Percentiles rank a stretch among this genome's conserved stretches.
phyloP scores from a whole-genome alignment of 2,888 invertebrate genomes.

The Pollenia amentaria region DNA sequence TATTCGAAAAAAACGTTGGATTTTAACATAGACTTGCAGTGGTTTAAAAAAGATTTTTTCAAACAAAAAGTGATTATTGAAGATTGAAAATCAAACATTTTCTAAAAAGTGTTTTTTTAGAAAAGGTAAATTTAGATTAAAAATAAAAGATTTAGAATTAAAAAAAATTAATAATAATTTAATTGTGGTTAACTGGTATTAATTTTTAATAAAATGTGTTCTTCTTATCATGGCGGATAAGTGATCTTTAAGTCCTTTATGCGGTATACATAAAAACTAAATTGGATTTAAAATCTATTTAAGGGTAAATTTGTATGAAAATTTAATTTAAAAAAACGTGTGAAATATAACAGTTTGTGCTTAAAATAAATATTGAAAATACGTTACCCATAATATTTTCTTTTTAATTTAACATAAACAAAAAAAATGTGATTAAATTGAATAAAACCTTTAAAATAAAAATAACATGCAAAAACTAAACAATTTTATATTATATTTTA shows the following conservation, averaged over 20 bases:
- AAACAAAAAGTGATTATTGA: neutral
- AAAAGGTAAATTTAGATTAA: neutral
- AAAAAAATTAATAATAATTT: neutral
- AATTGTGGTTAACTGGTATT: neutral
- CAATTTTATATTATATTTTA: too few relatives aligned
- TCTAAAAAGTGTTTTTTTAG: neutral
- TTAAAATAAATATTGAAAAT: conserved; percentile 48
- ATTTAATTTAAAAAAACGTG: too few relatives aligned
- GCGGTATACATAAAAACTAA: too few relatives aligned
- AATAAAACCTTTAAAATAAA: too few relatives aligned
- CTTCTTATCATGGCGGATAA: conserved; percentile 48
- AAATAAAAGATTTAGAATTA: neutral
- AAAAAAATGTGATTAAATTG: neutral
- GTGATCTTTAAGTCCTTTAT: conserved; percentile 53
- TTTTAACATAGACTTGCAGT: neutral
- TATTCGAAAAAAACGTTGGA: conserved; percentile 2
- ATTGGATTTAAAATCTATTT: too few relatives aligned
- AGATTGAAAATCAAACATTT: neutral
- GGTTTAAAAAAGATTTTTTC: conserved; percentile 1
- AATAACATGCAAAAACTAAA: too few relatives aligned
- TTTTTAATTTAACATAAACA: neutral
- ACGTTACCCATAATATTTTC: conserved; percentile 22
- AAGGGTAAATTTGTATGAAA: too few relatives aligned
- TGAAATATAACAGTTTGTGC: neutral
- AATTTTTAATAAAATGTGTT: neutral